Evolutionary conservation across 2,797 vertebrate genomes (phyloP).

Genomic region (Parauchenoglanis punctatus): DNA sequence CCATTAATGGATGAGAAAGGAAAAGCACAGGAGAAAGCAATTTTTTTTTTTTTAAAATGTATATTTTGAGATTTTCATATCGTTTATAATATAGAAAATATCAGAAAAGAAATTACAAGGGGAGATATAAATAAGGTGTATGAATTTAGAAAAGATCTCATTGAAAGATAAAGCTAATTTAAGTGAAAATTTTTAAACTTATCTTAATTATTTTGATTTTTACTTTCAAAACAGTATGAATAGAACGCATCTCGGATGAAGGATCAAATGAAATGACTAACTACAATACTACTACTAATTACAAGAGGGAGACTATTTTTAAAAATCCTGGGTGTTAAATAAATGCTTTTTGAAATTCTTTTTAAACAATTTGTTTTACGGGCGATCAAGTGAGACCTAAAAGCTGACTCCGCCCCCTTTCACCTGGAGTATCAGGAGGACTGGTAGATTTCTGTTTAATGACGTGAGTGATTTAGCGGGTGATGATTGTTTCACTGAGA

Average conservation of each 20-base stretch:
- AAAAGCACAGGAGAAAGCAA: constrained; percentile 27
- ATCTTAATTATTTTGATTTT: neutral
- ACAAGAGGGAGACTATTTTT: neutral
- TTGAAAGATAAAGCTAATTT: neutral
- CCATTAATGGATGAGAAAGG: constrained; percentile 45
- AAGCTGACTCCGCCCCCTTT: neutral
- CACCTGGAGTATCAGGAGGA: neutral
- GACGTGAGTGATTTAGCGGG: neutral
- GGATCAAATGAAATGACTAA: neutral
- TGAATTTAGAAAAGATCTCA: neutral
- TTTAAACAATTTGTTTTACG: neutral
- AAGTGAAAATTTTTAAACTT: neutral
- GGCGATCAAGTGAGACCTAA: neutral
- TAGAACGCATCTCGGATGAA: neutral
- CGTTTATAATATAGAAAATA: neutral
- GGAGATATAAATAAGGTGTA: neutral
- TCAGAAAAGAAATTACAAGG: neutral
- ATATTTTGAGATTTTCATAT: neutral
- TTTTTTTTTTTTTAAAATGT: neutral
- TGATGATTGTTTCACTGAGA: neutral
- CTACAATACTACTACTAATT: too few relatives aligned
- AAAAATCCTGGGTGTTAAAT: neutral
- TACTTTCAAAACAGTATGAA: neutral
- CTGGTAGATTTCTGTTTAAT: neutral
- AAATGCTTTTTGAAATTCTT: neutral